Base-by-base conservation (phyloP, 2,888 invertebrate species). In the Theodoxus fluviatilis region DNA sequence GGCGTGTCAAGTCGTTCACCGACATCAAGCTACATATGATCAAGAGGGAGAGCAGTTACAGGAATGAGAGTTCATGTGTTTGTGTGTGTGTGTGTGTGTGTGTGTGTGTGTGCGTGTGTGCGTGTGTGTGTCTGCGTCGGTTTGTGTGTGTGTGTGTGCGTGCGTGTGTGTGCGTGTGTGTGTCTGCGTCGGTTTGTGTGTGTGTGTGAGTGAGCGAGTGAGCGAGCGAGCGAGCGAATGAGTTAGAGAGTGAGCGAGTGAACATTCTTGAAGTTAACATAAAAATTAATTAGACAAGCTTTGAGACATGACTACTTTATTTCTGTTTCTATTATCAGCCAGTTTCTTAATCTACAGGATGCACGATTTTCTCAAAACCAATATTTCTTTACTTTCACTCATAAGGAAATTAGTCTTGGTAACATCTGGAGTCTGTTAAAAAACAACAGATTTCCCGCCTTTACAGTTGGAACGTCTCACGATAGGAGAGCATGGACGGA, bases 151-250 rank as follows among this genome's bases (percentile, higher is more conserved):
- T 40, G 31, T 9, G n/a, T 33, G 33, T 22, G 61, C 31, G 28
- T n/a, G 43, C 18, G 61, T 22, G 33, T 33, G 33, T 28, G 57
- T 15, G 40, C 38, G 59, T 22, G 61, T 47, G 47, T 47, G 68
- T 33, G 61, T n/a, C n/a, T n/a, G n/a, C n/a, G n/a, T n/a, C n/a
- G 18, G 28, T 40, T 18, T 9, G n/a, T 33, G 33, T 22, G 61
- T 33, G 28, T n/a, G 43, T n/a, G 61, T 22, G 33, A 47, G 33
- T 28, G 57, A 28, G 40, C 38, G 59, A 35, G 61, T 47, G 47
- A 61, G 68, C 31, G 61, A 61, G 68, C 61, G 33, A 61, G 68
- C 43, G 61, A 47, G 68, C 55, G 61, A 61, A 49, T 47, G 61
- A 69, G 68, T 61, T 35, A 63, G 64, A 22, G 37, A 64, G 52